Conservation (phyloP, 2,888 invertebrate species). For the Belgica antarctica region DNA sequence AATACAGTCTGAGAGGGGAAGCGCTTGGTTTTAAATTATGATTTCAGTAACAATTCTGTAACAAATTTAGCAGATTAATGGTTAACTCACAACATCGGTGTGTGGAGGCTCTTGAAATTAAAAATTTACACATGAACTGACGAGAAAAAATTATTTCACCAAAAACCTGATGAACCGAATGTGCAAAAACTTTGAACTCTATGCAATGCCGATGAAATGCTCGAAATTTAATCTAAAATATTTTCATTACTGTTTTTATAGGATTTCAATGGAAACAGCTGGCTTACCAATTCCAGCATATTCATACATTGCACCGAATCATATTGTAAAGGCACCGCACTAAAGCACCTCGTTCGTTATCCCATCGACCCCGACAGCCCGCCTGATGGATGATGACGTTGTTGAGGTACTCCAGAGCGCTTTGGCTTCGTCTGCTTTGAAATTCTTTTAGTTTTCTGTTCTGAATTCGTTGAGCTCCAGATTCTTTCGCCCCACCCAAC, state of each 20-base stretch:
- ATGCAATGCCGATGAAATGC: no score
- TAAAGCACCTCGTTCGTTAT: slow-evolving; percentile 9
- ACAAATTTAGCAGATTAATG: background rate
- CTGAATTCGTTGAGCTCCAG: background rate
- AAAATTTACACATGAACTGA: slow-evolving; percentile 6
- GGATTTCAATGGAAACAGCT: slow-evolving; percentile 94
- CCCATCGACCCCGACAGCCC: background rate
- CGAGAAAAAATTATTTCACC: no score
- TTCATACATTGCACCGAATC: slow-evolving; percentile 89
- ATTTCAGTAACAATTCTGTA: background rate
- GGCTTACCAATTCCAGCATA: slow-evolving; percentile 87
- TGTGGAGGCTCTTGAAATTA: slow-evolving; percentile 4
- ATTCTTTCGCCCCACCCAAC: background rate
- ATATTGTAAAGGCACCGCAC: slow-evolving; percentile 81
- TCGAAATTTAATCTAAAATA: slow-evolving; percentile 13
- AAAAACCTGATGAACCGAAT: slow-evolving; percentile 18
- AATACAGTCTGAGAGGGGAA: background rate
- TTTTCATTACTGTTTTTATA: slow-evolving; percentile 56
- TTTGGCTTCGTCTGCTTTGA: background rate
- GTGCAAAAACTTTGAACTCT: background rate
- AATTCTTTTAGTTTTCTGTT: slow-evolving; percentile 9
- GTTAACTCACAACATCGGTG: background rate
- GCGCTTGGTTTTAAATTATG: background rate
- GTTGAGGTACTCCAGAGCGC: background rate
- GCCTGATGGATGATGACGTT: background rate